phyloP scores from a whole-genome alignment of 2,888 invertebrate species.

The Stegana nigrithorax region DNA sequence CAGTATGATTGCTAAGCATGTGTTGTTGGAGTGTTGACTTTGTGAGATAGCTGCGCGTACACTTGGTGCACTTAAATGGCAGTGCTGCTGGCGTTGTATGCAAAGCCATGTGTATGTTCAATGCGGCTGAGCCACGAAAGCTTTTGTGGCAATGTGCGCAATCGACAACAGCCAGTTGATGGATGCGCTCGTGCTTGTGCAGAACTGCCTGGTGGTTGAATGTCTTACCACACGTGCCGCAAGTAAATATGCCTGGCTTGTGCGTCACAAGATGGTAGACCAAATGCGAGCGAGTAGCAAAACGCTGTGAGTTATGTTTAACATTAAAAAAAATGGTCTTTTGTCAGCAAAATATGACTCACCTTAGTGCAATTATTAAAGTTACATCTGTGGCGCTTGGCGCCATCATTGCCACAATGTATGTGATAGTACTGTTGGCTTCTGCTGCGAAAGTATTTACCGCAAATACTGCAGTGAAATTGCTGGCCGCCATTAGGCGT shows the following conservation, averaged over 20 bases:
- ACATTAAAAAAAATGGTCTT: neutral
- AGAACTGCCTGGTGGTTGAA: slow-evolving; percentile 79
- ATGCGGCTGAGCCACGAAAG: slow-evolving; percentile 73
- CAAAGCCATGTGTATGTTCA: slow-evolving; percentile 74
- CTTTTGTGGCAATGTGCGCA: slow-evolving; percentile 75
- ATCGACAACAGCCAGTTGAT: slow-evolving; percentile 68
- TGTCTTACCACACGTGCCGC: slow-evolving; percentile 72
- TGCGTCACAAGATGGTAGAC: slow-evolving; percentile 80
- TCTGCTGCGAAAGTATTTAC: slow-evolving; percentile 77
- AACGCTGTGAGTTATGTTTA: slow-evolving; percentile 70
- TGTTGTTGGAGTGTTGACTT: slow-evolving; percentile 80
- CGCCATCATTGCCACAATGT: slow-evolving; percentile 72
- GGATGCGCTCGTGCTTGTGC: slow-evolving; percentile 77
- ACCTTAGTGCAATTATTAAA: slow-evolving; percentile 57
- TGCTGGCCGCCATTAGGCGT: slow-evolving; percentile 49
- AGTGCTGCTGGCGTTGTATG: slow-evolving; percentile 77
- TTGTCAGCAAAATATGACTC: slow-evolving; percentile 20
- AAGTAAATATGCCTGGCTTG: slow-evolving; percentile 37
- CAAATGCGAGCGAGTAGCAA: slow-evolving; percentile 78
- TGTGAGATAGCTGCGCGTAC: slow-evolving; percentile 72
- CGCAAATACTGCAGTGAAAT: slow-evolving; percentile 75
- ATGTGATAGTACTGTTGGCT: slow-evolving; percentile 76
- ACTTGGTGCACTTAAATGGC: slow-evolving; percentile 71
- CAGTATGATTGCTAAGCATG: slow-evolving; percentile 59
- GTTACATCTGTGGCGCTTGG: slow-evolving; percentile 70